Conservation (phyloP, 2,888 invertebrate genomes). For the Adelognathus sp. region DNA sequence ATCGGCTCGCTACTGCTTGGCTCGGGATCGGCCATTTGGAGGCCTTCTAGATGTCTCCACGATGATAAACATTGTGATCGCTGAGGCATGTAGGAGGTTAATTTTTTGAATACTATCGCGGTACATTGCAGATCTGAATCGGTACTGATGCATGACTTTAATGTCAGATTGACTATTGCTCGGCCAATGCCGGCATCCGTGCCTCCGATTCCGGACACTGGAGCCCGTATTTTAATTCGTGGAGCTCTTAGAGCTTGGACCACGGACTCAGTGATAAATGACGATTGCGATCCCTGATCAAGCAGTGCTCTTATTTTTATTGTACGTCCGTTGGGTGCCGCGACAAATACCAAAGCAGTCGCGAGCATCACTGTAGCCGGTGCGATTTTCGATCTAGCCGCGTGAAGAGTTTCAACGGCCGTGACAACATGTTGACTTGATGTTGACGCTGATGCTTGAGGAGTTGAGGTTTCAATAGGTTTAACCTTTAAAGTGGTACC, state of each 20-base stretch:
- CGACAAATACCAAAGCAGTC: slow-evolving; percentile 44
- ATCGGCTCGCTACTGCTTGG: not conserved
- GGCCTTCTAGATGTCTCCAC: slow-evolving; percentile 17
- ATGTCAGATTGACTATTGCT: not conserved
- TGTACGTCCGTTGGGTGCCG: slow-evolving; percentile 15
- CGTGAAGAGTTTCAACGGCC: not conserved
- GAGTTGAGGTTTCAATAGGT: not conserved
- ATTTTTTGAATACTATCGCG: slow-evolving; percentile 1
- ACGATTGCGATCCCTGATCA: slow-evolving; percentile 57
- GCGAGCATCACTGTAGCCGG: slow-evolving; percentile 33
- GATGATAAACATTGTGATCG: not conserved
- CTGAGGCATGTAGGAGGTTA: slow-evolving; percentile 10
- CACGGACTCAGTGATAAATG: slow-evolving; percentile 52
- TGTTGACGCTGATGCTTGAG: too few species aligned
- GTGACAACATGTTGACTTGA: not conserved
- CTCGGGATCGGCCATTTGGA: slow-evolving; percentile 18
- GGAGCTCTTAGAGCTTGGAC: slow-evolving; percentile 41
- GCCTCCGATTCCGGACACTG: slow-evolving; percentile 46
- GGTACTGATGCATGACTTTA: not conserved
- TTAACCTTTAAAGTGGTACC: not conserved
- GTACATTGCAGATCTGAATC: not conserved
- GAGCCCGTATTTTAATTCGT: slow-evolving; percentile 20
- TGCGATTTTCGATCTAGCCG: not conserved
- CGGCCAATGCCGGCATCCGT: not conserved
- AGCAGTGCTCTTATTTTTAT: slow-evolving; percentile 52